These are phyloP conservation scores for Rafetus swinhoei DNA, from an alignment of 2,113 vertebrate genomes.

Conservation along the genomic window DNA sequence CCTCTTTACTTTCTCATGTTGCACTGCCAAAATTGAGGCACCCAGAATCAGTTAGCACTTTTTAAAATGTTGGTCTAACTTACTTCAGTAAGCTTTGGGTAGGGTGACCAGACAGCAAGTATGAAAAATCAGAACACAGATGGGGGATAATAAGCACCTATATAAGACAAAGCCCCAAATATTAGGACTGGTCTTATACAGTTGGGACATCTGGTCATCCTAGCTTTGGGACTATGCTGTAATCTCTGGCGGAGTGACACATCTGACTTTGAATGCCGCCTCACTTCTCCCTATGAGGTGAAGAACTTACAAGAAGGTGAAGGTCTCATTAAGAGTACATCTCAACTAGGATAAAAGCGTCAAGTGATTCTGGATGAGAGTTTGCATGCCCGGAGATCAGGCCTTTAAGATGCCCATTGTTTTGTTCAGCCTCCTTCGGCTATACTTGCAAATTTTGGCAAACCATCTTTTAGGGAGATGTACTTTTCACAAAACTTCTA, in stretches of 20 bases:
- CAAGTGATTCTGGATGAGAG: background rate
- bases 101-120: too few species aligned
- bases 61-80: background rate
- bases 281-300: background rate
- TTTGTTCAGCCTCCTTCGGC: constrained; percentile 17
- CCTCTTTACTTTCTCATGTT: background rate
- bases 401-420: background rate
- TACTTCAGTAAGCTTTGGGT: background rate
- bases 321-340: too few species aligned
- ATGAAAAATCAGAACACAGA: too few species aligned
- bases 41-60: background rate
- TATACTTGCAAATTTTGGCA: constrained; percentile 57
- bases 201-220: too few species aligned
- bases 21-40: background rate
- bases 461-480: constrained; percentile 54
- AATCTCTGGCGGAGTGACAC: background rate
- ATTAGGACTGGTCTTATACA: too few species aligned
- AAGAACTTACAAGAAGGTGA: background rate
- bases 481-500: constrained; percentile 67
- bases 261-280: background rate
- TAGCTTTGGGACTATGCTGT: background rate
- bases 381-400: background rate
- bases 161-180: too few species aligned
- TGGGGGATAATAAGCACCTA: too few species aligned
- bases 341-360: too few species aligned